phyloP scores from a whole-genome alignment of 2,888 invertebrate genomes.

The Poecilobothrus nobilitatus region DNA sequence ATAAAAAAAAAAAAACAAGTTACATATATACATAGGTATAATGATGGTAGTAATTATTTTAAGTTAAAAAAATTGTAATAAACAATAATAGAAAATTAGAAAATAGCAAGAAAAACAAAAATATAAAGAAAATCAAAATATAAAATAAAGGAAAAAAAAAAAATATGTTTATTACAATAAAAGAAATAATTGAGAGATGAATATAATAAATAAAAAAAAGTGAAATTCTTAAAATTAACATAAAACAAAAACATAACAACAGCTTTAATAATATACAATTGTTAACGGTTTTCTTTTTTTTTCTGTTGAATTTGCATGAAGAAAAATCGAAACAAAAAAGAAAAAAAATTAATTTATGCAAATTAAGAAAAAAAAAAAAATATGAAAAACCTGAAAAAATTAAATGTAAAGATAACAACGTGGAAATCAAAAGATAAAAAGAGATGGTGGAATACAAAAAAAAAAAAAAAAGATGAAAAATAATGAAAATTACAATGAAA shows the following conservation, averaged over 20 bases:
- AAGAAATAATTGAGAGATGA: background rate
- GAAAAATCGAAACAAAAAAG: too few relatives aligned
- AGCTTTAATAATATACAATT: too few relatives aligned
- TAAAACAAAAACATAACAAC: background rate
- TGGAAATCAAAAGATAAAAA: too few relatives aligned
- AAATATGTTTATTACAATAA: background rate
- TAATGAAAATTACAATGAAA: background rate
- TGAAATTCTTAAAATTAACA: background rate
- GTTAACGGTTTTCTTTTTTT: too few relatives aligned
- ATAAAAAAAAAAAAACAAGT: too few relatives aligned
- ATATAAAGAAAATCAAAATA: background rate
- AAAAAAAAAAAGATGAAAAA: background rate
- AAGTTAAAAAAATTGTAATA: background rate
- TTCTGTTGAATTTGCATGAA: too few relatives aligned
- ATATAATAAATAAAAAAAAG: background rate
- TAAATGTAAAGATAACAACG: too few relatives aligned
- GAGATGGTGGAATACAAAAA: background rate
- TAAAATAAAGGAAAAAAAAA: background rate
- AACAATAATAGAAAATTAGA: background rate
- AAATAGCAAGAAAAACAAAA: background rate
- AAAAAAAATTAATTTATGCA: too few relatives aligned
- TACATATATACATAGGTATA: too few relatives aligned
- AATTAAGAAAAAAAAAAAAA: too few relatives aligned
- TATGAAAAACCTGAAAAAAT: too few relatives aligned
- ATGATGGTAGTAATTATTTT: too few relatives aligned